Percentiles rank a stretch among this genome's conserved stretches.
These are phyloP conservation scores for Actenoides hombroni DNA, from an alignment of 2,113 vertebrate species.

Conservation along the genomic window DNA sequence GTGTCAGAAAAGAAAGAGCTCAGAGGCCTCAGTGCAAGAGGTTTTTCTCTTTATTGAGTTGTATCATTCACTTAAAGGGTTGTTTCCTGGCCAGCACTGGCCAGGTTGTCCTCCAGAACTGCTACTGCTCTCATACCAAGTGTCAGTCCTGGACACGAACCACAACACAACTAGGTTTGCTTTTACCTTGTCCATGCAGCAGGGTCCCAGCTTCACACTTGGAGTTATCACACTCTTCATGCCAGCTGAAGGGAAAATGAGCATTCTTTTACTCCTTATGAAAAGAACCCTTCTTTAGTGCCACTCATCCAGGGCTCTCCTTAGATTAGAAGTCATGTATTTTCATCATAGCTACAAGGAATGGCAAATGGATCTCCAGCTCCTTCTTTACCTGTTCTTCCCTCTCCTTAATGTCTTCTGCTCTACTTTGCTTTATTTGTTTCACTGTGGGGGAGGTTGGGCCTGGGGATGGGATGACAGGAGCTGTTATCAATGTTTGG, in stretches of 20 bases:
- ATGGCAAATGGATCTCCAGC: not conserved
- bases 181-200: not conserved
- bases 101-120: not conserved
- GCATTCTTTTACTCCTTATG: not conserved
- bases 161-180: fast-evolving
- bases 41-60: not conserved
- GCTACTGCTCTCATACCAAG: not conserved
- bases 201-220: not conserved
- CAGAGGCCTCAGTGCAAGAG: not conserved
- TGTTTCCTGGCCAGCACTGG: not conserved
- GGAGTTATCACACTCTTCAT: fast-evolving
- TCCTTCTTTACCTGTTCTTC: not conserved
- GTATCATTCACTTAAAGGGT: not conserved
- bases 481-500: not conserved
- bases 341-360: not conserved
- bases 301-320: not conserved
- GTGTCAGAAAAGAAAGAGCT: not conserved
- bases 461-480: not conserved
- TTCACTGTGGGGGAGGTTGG: not conserved
- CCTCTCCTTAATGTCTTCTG: not conserved
- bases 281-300: fast-evolving
- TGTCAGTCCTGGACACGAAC: not conserved
- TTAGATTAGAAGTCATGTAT: fast-evolving
- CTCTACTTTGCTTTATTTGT: not conserved
- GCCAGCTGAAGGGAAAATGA: not conserved